Conservation (phyloP, 2,888 invertebrate genomes). For the Rapana venosa region DNA sequence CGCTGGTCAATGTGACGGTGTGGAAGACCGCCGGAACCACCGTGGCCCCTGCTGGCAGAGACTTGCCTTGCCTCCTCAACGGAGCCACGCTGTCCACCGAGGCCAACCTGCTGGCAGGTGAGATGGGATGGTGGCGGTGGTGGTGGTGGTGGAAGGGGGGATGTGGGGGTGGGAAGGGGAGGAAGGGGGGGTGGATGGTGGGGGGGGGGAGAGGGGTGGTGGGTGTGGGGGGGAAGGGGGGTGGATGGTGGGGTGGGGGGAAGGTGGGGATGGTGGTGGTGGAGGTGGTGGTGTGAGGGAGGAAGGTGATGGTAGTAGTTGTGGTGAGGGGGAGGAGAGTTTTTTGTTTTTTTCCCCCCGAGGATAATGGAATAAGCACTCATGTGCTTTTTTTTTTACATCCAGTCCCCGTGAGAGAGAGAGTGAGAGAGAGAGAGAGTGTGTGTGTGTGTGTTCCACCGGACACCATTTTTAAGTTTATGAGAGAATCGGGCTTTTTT, state of each 20-base stretch:
- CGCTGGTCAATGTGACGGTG: constrained; percentile 56
- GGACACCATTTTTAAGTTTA: too few relatives aligned
- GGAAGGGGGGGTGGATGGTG: background rate
- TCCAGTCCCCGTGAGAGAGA: too few relatives aligned
- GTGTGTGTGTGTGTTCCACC: background rate
- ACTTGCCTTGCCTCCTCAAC: constrained; percentile 61
- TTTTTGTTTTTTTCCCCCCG: too few relatives aligned
- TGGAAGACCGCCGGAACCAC: constrained; percentile 62
- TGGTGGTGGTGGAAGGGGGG: background rate
- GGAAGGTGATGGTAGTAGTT: too few relatives aligned
- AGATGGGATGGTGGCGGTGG: background rate
- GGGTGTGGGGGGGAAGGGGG: too few relatives aligned
- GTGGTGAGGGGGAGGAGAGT: too few relatives aligned
- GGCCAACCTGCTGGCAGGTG: constrained; percentile 64
- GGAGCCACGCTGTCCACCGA: constrained; percentile 58
- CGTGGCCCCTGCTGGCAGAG: constrained; percentile 60
- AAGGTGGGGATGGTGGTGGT: too few relatives aligned
- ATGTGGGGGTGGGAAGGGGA: background rate
- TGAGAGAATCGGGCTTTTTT: too few relatives aligned
- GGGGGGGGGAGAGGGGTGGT: background rate
- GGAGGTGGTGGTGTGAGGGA: too few relatives aligned
- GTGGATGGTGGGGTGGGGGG: too few relatives aligned
- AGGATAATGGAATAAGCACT: too few relatives aligned
- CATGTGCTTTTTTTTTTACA: too few relatives aligned
- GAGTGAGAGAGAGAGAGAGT: background rate